Evolutionary conservation across 2,888 invertebrate species (phyloP).

Genomic region (Cantharis nigra): DNA sequence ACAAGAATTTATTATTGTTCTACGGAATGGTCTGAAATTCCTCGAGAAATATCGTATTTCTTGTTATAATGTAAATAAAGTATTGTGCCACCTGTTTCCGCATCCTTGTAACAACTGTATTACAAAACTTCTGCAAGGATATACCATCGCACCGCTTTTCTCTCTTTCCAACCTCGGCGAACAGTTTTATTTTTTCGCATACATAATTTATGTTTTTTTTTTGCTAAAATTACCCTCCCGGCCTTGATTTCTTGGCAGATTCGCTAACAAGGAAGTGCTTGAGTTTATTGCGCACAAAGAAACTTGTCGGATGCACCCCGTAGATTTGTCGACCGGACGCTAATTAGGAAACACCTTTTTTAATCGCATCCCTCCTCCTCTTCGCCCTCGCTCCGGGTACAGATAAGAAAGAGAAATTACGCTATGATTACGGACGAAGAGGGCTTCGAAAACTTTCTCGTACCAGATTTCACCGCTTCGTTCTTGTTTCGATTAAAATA

Average conservation of each 20-base stretch:
- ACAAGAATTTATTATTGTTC: conserved; percentile 1
- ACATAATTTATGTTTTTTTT: not conserved
- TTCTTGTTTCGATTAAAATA: not conserved
- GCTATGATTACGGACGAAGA: not conserved
- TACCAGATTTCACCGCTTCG: not conserved
- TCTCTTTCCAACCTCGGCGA: not conserved
- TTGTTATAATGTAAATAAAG: conserved; percentile 18
- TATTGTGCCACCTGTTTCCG: conserved; percentile 20
- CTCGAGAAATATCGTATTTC: conserved; percentile 16
- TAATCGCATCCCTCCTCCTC: not conserved
- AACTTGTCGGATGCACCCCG: not conserved
- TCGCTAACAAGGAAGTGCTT: not conserved
- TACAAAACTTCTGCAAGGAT: not conserved
- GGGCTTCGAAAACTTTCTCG: not conserved
- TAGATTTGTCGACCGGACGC: not conserved
- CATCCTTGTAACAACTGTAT: conserved; percentile 8
- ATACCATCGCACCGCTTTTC: not conserved
- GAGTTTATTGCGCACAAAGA: not conserved
- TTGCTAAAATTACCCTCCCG: not conserved
- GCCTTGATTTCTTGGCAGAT: not conserved
- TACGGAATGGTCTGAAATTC: conserved; percentile 7
- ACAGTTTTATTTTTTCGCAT: not conserved
- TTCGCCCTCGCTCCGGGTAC: not conserved
- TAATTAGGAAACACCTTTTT: not conserved
- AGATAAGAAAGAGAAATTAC: not conserved